Evolutionary conservation across 2,888 invertebrate species (phyloP), one percentile per base, ranked within the genome.

Genomic region (Endomychus coccineus): DNA sequence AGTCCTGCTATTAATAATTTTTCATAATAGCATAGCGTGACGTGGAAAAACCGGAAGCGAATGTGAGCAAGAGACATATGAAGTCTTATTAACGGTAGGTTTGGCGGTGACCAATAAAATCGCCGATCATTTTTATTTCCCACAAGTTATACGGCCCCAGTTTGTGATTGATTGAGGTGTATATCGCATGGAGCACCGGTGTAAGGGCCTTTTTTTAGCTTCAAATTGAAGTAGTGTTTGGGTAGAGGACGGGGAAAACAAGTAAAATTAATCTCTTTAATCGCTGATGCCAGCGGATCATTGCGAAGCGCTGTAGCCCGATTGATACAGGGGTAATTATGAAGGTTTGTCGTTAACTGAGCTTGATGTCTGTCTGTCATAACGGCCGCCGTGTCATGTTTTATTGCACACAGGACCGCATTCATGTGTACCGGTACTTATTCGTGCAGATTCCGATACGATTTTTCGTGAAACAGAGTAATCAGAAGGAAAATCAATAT

Each of bases 251-350:
- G 45, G 52, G 55, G 58, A 59, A 58, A 59, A 55, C 55, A 55
- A 39, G 45, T 46, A 48, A 44, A 52, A 63, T 64, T 59, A 54
- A 63, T 64, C 64, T 62, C 56, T 59, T 59, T 62, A 62, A 64
- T 62, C n/a, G n/a, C n/a, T n/a, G n/a, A 55, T 60, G 55, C 48
- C 51, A 54, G 56, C 57, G 55, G 15, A 16, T 30, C 31, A 19
- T 31, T 24, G 31, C 2, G 7, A 55, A 54, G 45, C 58, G 54
- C 54, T 51, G 48, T 49, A 50, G 54, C 50, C 50, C 51, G 56
- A 58, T 59, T 58, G 58, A 64, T 62, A 52, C n/a, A n/a, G 59
- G 56, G 47, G 61, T 56, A 58, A 62, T 62, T 62, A 64, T 58
- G 52, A 58, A 56, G 54, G 55, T 59, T 52, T 57, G 57, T 59